phyloP scores from a whole-genome alignment of 92 coral and sea anemone genomes.

The Phenganax marumi region DNA sequence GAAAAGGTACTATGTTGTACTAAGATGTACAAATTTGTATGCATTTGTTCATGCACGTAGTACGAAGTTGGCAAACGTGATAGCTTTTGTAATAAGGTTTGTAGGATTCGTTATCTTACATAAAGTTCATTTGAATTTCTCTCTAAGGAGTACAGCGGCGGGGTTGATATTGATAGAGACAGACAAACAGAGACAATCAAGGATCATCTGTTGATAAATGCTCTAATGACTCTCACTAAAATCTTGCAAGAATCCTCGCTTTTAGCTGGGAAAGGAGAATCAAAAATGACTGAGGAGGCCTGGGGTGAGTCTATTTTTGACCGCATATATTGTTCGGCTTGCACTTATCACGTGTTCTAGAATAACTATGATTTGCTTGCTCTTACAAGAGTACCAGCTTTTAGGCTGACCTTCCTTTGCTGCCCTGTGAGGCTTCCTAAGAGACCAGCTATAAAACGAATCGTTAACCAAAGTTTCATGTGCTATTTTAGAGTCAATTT shows the following conservation, averaged over 20 bases:
- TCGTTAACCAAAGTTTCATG: background rate
- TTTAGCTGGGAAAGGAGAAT: conserved; percentile 57
- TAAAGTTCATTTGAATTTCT: background rate
- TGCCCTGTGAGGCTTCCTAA: background rate
- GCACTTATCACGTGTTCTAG: background rate
- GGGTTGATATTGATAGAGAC: conserved; percentile 26
- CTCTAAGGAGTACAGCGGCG: conserved; percentile 50
- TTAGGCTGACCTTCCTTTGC: background rate
- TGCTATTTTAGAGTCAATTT: conserved; percentile 66
- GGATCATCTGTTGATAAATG: conserved; percentile 84
- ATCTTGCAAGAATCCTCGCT: conserved; percentile 62
- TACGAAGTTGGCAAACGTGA: too few species aligned
- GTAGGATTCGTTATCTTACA: background rate
- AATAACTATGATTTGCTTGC: background rate
- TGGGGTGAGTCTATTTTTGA: conserved; percentile 69
- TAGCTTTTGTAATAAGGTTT: too few species aligned
- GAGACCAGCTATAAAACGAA: background rate
- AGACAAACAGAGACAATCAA: conserved; percentile 55
- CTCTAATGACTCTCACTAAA: conserved; percentile 81
- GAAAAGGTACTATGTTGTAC: conserved; percentile 56
- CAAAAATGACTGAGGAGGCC: conserved; percentile 58
- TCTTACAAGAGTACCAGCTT: too few species aligned
- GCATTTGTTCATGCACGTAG: background rate
- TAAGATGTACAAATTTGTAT: background rate
- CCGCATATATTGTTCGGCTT: background rate